Evolutionary conservation across 2,888 invertebrate genomes (phyloP).

Genomic region (Nesidiocoris tenuis): DNA sequence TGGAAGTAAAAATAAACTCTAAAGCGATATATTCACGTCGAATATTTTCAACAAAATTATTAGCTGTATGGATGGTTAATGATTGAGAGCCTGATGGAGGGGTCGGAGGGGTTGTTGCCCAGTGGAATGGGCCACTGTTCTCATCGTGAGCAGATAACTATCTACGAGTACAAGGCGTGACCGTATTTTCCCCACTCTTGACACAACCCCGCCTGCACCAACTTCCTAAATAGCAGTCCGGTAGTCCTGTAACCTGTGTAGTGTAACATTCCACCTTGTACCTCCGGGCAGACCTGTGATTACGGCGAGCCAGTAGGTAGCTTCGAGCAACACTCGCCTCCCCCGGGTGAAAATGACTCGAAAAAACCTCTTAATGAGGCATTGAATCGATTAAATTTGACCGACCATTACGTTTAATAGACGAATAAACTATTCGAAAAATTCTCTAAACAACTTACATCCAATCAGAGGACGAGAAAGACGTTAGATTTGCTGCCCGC

Average conservation of each 20-base stretch:
- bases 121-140: constrained; percentile 32
- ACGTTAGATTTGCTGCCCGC: no score
- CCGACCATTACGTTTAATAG: no score
- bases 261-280: constrained; percentile 14
- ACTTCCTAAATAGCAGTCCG: constrained; percentile 14
- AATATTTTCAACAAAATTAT: constrained; percentile 28
- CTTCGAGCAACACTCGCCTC: no score
- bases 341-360: no score
- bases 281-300: not conserved
- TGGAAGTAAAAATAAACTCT: no score
- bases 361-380: no score
- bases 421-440: no score
- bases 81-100: constrained; percentile 16
- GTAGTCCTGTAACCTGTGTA: not conserved
- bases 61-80: constrained; percentile 11
- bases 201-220: not conserved
- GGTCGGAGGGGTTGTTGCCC: not conserved
- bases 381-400: no score
- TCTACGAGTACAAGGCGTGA: constrained; percentile 33
- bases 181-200: constrained; percentile 29
- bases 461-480: no score
- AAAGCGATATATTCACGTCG: constrained; percentile 3
- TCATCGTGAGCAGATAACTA: constrained; percentile 33
- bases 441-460: no score
- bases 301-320: not conserved